Evolutionary conservation across 2,888 invertebrate genomes (phyloP), one percentile per base, ranked within the genome.

Genomic region (Trilocha varians): DNA sequence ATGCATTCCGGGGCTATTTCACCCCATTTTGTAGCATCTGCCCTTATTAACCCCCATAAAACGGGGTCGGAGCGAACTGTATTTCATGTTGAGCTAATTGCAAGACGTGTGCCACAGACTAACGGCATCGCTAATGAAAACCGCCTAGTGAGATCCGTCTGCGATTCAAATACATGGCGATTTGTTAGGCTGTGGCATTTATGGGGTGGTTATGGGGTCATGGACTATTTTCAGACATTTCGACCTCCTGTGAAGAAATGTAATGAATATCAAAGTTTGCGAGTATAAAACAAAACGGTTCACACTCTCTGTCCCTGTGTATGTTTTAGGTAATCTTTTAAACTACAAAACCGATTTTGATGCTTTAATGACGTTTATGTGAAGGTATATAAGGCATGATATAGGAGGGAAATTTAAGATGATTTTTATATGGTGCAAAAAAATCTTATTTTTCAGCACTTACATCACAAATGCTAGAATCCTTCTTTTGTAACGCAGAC

Each of bases 1-100:
- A 25, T 25, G 3, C 25, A 11, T 25, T 25, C 25, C 25, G 2
- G 25, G 6, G 3, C 4, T 11, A 9, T 25, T 25, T 25, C 2
- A 11, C 3, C 25, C 25, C 25, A 25, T 25, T 11, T 6, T 25
- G 6, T 25, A 14, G 34, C 34, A 25, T 47, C 70, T 74, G 77
- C 67, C 78, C 78, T 70, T 69, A 69, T 79, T 79, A 78, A 79
- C 79, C 80, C 55, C 70, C 55, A 59, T 68, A 66, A n/a, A 73
- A 61, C 58, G 63, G 51, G 60, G 70, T 62, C 65, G 59, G 60
- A 11, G 57, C 48, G 49, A 47, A 53, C 63, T 71, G 75, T 80
- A 68, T 75, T 62, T 82, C 80, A 78, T 57, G 61, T 46, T 49
- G 46, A 46, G 62, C 79, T 79, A 80, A 83, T 70, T 69, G 67